Evolutionary conservation across 2,113 vertebrate genomes (phyloP).

Genomic region (Antechinus stuartii): DNA sequence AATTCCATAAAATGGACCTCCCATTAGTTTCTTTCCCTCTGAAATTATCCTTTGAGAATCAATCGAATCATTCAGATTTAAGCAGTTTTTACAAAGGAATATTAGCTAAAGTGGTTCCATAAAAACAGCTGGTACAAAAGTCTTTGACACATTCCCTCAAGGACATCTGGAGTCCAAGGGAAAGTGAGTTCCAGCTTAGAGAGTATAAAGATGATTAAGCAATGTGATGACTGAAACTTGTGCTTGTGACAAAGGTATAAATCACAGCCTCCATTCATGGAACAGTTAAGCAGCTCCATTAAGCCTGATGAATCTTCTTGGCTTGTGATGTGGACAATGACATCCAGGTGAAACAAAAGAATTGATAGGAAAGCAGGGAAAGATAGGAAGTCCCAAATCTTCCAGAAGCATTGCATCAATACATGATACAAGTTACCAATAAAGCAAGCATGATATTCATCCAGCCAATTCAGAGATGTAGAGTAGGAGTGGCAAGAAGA

Average conservation of each 20-base stretch:
- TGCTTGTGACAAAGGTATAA: neutral
- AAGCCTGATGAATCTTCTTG: neutral
- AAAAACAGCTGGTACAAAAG: neutral
- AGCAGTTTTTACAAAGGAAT: neutral
- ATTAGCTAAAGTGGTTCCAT: neutral
- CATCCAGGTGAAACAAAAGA: too few species aligned
- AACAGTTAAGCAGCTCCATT: neutral
- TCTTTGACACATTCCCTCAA: neutral
- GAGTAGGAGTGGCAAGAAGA: neutral
- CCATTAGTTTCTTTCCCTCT: neutral
- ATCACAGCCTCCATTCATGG: neutral
- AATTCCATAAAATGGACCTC: neutral
- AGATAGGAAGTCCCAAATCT: neutral
- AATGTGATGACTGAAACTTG: neutral
- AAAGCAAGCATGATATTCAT: neutral
- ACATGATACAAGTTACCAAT: too few species aligned
- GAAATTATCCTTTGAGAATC: neutral
- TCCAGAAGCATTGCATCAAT: neutral
- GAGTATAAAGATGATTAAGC: neutral
- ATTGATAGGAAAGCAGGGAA: neutral
- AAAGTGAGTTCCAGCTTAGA: neutral
- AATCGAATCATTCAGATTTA: neutral
- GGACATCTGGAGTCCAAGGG: neutral
- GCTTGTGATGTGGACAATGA: neutral
- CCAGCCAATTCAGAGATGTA: neutral